Evolutionary conservation across 2,888 invertebrate species (phyloP), one percentile per base, ranked within the genome.

Genomic region (Acronicta alni): DNA sequence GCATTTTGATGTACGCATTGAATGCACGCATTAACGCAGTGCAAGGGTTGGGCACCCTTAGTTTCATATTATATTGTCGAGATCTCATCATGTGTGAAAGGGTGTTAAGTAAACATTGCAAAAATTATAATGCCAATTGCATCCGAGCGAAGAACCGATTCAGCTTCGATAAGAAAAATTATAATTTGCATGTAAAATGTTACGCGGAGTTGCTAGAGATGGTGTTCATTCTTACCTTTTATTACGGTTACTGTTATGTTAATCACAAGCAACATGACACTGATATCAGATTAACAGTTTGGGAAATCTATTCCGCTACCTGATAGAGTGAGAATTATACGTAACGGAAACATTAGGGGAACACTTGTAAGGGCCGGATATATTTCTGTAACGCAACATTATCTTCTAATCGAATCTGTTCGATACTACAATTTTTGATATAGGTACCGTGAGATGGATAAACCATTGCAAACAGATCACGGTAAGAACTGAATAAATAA

Each of bases 101-200:
- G 94, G 94, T 94, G 94, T 93, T 94, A 94, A 94, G 94, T 94
- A 94, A 94, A 94, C 94, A 94, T 94, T 94, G 94, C 92, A 92
- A 92, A 94, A 91, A 93, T 93, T 94, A 93, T 90, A 91, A 93
- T 92, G 87, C 87, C 89, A 91, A 92, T 91, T 89, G 90, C 90
- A 93, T 89, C 90, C 83, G 82, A 82, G 82, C 79, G 80, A 78
- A 79, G 83, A 72, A 77, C 77, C 81, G 90, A 91, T 91, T 80
- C 81, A 79, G 81, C 86, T 87, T 90, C 85, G 89, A 91, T 91
- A 91, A 91, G 88, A 85, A 88, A 88, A 85, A 85, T 81, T 84
- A 85, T 85, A 92, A 30, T 93, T 93, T 93, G 89, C 91, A 93
- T 93, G 88, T 89, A 89, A 88, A 91, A 88, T 83, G 84, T 83